A percentile compares a stretch with the other conserved stretches of the same genome.
Conservation (phyloP, 1,140 invertebrate genomes). For the Cheumatopsyche charites region DNA sequence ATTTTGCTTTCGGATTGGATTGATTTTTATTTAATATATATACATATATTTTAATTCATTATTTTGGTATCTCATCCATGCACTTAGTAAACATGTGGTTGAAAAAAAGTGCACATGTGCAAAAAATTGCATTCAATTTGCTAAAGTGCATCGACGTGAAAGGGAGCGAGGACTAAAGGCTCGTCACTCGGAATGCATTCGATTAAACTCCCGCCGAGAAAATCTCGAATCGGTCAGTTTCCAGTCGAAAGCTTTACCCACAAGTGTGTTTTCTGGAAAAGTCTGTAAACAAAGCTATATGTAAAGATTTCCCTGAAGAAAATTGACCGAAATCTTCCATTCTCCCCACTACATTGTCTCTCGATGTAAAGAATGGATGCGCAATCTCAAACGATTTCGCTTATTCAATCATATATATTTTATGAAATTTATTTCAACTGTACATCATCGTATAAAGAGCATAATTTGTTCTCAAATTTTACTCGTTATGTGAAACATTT, state of each 20-base stretch:
- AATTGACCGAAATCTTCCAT: neutral
- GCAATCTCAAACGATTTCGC: no score
- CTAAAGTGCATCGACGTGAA: constrained; percentile 4
- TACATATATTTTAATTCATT: no score
- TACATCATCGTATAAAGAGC: no score
- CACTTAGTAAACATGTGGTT: neutral
- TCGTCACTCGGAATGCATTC: constrained; percentile 18
- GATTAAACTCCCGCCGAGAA: neutral
- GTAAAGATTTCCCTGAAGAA: neutral
- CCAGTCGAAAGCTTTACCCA: constrained; percentile 1
- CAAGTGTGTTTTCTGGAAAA: neutral
- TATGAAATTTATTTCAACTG: no score
- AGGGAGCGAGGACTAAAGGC: neutral
- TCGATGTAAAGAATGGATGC: no score
- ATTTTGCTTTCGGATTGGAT: no score
- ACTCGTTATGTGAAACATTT: no score
- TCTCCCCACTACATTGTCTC: no score
- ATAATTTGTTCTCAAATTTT: no score
- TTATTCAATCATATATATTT: no score
- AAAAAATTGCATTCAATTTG: constrained; percentile 8
- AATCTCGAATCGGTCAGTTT: constrained; percentile 2
- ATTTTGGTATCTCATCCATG: no score
- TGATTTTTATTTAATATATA: no score
- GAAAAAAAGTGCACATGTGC: neutral
- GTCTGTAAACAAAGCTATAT: neutral